Percentiles rank a stretch among this genome's conserved stretches.
These are phyloP conservation scores for Octomys mimax DNA, from an alignment of 2,797 vertebrate species.

Conservation along the genomic window DNA sequence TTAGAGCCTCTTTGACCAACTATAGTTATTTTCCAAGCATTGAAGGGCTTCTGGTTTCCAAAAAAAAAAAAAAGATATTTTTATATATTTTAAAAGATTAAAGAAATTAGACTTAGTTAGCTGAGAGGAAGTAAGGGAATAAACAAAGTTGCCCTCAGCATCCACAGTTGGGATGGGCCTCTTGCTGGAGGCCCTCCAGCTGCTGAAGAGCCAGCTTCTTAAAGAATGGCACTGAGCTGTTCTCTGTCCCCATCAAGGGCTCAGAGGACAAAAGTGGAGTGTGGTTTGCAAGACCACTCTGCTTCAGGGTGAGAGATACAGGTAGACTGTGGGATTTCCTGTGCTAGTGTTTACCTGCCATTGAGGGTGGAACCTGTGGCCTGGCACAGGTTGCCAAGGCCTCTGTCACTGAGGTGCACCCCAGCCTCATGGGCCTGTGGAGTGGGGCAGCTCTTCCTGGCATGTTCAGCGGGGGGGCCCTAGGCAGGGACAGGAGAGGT, in stretches of 20 bases:
- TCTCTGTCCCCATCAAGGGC: neutral
- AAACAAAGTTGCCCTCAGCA: neutral
- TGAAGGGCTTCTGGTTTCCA: neutral
- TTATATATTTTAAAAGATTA: neutral
- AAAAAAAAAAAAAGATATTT: neutral
- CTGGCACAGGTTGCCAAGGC: no score
- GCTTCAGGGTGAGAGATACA: neutral
- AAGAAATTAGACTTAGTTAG: neutral
- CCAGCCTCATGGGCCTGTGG: neutral
- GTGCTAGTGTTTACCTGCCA: neutral
- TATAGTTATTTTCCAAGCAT: conserved; percentile 25
- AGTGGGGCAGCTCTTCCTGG: neutral
- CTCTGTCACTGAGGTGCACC: neutral
- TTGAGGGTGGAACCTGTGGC: neutral
- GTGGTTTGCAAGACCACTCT: neutral
- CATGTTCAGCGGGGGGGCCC: no score
- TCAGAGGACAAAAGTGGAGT: neutral
- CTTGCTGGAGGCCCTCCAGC: no score
- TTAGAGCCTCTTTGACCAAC: neutral
- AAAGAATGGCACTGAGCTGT: neutral
- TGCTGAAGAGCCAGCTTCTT: neutral
- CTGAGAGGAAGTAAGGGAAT: neutral
- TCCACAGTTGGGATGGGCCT: neutral
- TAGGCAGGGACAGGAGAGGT: neutral
- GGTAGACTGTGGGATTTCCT: neutral